These are phyloP conservation scores for Hydriomena furcata DNA, from an alignment of 2,888 invertebrate genomes.

Conservation along the genomic window DNA sequence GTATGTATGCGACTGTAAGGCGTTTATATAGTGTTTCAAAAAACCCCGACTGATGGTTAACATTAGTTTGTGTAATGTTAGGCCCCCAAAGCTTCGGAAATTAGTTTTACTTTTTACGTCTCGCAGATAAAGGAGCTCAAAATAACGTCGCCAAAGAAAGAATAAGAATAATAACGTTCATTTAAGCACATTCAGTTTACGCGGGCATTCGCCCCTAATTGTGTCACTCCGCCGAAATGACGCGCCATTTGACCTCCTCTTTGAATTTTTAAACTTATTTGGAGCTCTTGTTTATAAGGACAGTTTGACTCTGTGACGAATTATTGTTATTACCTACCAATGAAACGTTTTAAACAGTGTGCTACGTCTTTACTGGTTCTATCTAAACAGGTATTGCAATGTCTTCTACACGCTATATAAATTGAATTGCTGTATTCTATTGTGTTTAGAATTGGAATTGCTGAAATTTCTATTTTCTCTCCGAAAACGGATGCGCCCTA, in stretches of 20 bases:
- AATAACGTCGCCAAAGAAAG: constrained; percentile 39
- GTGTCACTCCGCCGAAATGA: constrained; percentile 34
- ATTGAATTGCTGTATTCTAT: neutral
- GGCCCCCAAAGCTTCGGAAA: too few species aligned
- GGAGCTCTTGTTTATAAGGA: constrained; percentile 20
- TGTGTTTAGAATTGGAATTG: constrained; percentile 6
- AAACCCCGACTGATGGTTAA: too few species aligned
- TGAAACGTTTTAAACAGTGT: too few species aligned
- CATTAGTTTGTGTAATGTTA: too few species aligned
- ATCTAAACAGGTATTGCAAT: neutral
- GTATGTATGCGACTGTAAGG: too few species aligned
- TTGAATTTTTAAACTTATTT: constrained; percentile 36
- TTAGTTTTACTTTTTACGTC: constrained; percentile 38
- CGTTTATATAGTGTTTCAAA: too few species aligned
- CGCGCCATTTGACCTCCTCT: constrained; percentile 37
- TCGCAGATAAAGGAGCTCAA: constrained; percentile 32
- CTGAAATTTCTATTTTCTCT: constrained; percentile 12
- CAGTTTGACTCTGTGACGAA: constrained; percentile 18
- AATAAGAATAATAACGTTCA: constrained; percentile 40
- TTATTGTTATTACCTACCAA: constrained; percentile 14
- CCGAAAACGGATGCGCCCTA: constrained; percentile 16
- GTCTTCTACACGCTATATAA: neutral
- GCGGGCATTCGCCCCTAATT: constrained; percentile 38
- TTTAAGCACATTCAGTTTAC: constrained; percentile 40
- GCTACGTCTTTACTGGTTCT: neutral